These are phyloP conservation scores for Pachycephala philippinensis DNA, from an alignment of 2,113 vertebrate genomes.

Conservation along the genomic window DNA sequence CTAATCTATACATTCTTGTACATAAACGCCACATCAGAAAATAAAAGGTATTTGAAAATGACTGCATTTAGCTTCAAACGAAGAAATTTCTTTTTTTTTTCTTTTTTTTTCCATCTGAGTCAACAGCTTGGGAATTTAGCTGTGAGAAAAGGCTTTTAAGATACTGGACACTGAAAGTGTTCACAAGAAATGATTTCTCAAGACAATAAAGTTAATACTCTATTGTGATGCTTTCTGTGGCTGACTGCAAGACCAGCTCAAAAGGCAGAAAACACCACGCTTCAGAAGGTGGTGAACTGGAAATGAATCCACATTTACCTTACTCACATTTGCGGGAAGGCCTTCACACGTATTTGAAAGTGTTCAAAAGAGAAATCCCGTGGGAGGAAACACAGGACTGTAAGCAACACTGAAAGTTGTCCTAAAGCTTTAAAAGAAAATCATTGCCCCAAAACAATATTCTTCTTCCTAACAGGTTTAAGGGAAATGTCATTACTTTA, in stretches of 20 bases:
- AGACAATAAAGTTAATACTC: neutral
- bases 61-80: neutral
- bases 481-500: slow-evolving; percentile 42
- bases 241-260: neutral
- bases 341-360: neutral
- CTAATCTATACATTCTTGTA: neutral
- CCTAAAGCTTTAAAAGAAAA: neutral
- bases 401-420: neutral
- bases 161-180: neutral
- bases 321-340: neutral
- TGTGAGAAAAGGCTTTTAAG: neutral
- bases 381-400: neutral
- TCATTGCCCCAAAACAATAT: neutral
- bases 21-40: neutral
- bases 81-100: neutral
- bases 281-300: neutral
- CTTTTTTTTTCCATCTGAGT: neutral
- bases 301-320: slow-evolving; percentile 10
- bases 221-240: neutral
- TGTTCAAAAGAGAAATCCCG: neutral
- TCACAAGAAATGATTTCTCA: neutral
- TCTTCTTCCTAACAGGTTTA: slow-evolving; percentile 34
- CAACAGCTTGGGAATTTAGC: neutral
- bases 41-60: neutral
- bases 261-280: neutral